Percentiles rank a stretch among this genome's conserved stretches.
Evolutionary conservation across 2,888 invertebrate species (phyloP).

Genomic region (Lepidonotus clava): DNA sequence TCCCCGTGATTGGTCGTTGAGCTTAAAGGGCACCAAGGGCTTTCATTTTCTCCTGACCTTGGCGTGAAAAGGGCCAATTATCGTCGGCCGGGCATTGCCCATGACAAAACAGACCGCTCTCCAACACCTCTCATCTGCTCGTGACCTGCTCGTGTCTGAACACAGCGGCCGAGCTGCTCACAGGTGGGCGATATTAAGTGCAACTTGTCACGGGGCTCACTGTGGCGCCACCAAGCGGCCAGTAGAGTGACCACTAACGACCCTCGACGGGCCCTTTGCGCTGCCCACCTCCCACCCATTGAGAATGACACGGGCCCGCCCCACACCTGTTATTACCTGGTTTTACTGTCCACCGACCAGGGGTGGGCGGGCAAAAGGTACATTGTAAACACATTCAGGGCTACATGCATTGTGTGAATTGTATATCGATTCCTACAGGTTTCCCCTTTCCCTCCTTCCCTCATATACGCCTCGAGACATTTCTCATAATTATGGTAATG

Average conservation of each 20-base stretch:
- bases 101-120: conserved; percentile 7
- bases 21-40: neutral
- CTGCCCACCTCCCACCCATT: neutral
- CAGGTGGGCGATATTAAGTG: conserved; percentile 42
- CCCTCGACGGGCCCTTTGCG: neutral
- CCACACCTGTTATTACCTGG: neutral
- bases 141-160: neutral
- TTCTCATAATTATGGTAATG: no score
- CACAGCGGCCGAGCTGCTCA: neutral
- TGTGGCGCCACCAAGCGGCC: conserved; percentile 14
- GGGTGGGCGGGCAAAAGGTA: neutral
- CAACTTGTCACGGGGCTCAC: conserved; percentile 26
- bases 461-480: no score
- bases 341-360: neutral
- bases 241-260: neutral
- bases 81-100: neutral
- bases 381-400: no score
- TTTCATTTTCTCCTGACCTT: neutral
- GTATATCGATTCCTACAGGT: no score
- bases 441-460: no score
- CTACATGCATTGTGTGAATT: no score
- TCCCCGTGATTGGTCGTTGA: no score
- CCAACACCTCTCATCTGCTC: neutral
- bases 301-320: neutral
- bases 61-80: neutral